These are phyloP conservation scores for Pherbina coryleti DNA, from an alignment of 2,888 invertebrate species.

Conservation along the genomic window DNA sequence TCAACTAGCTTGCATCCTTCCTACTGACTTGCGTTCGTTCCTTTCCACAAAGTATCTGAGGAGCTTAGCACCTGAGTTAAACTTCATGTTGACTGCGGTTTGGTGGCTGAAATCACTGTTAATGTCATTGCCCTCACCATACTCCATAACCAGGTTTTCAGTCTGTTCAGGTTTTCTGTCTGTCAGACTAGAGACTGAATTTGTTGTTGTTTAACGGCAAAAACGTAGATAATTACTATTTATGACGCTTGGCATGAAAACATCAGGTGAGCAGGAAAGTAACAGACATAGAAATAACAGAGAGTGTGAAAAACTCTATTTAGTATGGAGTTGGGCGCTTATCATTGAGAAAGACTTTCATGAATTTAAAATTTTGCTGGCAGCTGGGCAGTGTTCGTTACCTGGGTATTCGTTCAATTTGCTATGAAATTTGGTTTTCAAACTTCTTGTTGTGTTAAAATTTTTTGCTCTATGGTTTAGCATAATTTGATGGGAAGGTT, in stretches of 20 bases:
- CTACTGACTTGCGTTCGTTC: neutral
- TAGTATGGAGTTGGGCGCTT: neutral
- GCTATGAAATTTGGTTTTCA: too few species aligned
- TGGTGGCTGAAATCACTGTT: neutral
- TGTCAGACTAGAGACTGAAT: neutral
- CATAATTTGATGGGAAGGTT: too few species aligned
- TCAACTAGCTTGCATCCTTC: neutral
- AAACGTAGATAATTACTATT: slow-evolving; percentile 41
- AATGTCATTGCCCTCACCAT: neutral
- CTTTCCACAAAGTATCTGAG: neutral
- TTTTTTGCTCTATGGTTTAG: too few species aligned
- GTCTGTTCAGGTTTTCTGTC: neutral
- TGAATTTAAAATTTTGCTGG: neutral
- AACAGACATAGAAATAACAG: neutral
- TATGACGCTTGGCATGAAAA: slow-evolving; percentile 31
- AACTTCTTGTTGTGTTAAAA: too few species aligned
- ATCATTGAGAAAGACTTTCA: neutral
- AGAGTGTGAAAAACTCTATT: neutral
- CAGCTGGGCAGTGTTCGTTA: neutral
- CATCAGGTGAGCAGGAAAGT: neutral
- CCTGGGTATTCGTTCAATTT: too few species aligned
- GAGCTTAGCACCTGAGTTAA: too few species aligned
- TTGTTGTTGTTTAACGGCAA: neutral
- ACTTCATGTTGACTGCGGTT: too few species aligned
- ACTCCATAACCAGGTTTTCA: neutral